Base-by-base conservation (phyloP, 2,113 vertebrate species). In the Xiphophorus couchianus region DNA sequence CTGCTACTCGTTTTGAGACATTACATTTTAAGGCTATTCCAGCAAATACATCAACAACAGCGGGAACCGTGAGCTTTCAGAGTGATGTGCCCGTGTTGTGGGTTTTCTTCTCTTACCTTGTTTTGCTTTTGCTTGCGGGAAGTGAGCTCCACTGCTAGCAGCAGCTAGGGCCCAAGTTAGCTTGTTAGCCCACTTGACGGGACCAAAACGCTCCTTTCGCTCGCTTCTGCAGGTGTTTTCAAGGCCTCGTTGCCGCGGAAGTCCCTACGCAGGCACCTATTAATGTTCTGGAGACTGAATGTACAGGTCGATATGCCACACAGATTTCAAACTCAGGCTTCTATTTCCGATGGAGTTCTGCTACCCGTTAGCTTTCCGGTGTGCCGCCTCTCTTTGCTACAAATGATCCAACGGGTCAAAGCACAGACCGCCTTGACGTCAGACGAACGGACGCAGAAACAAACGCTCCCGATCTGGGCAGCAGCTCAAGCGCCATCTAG, bases 301-400 rank as follows among this genome's bases (percentile, higher is more conserved):
- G 13, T 25, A 1, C 7, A 22, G n/a, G 1, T 1, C 14, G 25
- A 33, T 10, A 4, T 29, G 2, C 37, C n/a, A 28, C 62, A 2
- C 5, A 31, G 77, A 29, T 30, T 35, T 29, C 11, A 33, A 15
- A 70, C 31, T 73, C 12, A 11, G 64, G 76, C 79, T 88, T 83
- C 35, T 72, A 44, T 69, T 19, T 0, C 31, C 35, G 77, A 66
- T 83, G 17, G 71, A 35, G 65, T 62, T 30, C 66, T 42, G 72
- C 83, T 89, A 68, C 58, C 37, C 71, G 61, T 51, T 83, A 89
- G 88, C 86, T 86, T 89, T 91, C 89, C 88, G 91, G 88, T 90
- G 88, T 88, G 89, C 81, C 84, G 82, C 76, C 83, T 89, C 86
- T 83, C 62, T 44, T 44, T 39, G 69, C 75, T 60, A 72, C 67